Conservation (phyloP, 2,888 invertebrate genomes). For the Abrostola tripartita region DNA sequence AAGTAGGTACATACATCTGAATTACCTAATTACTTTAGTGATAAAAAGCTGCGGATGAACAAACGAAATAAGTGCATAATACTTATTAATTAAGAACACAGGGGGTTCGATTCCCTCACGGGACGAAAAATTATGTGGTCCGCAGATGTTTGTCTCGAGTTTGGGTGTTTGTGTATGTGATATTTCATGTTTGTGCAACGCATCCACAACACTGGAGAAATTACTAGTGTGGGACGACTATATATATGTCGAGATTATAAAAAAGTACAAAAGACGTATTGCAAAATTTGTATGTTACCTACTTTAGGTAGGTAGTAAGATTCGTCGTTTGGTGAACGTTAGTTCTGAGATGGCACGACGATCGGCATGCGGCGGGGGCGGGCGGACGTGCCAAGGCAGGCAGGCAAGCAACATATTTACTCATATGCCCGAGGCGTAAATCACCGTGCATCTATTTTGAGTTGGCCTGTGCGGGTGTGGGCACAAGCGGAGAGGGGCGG, state of each 20-base stretch:
- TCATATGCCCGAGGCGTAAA: slow-evolving; percentile 87
- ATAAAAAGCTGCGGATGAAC: no score
- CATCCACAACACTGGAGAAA: no score
- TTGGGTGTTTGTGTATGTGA: no score
- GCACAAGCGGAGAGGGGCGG: slow-evolving; percentile 65
- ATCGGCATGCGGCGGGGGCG: slow-evolving; percentile 78
- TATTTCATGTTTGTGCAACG: no score
- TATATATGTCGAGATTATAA: not conserved
- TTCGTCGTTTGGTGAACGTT: slow-evolving; percentile 54
- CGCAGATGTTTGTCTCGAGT: no score
- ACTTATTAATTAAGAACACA: no score
- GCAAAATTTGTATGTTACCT: slow-evolving; percentile 30
- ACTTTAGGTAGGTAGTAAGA: slow-evolving; percentile 16
- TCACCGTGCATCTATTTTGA: slow-evolving; percentile 88
- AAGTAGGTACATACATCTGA: no score
- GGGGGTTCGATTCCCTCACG: no score
- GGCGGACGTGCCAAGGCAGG: slow-evolving; percentile 87
- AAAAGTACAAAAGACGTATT: slow-evolving; percentile 4
- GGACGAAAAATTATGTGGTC: no score
- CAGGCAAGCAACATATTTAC: slow-evolving; percentile 85
- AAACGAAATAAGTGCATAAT: no score
- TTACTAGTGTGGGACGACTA: no score
- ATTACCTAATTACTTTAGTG: no score
- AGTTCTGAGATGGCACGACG: slow-evolving; percentile 65
- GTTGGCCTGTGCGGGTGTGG: slow-evolving; percentile 77